Evolutionary conservation across 2,797 vertebrate species (phyloP), one percentile per base, ranked within the genome.

Genomic region (Poecilia picta): DNA sequence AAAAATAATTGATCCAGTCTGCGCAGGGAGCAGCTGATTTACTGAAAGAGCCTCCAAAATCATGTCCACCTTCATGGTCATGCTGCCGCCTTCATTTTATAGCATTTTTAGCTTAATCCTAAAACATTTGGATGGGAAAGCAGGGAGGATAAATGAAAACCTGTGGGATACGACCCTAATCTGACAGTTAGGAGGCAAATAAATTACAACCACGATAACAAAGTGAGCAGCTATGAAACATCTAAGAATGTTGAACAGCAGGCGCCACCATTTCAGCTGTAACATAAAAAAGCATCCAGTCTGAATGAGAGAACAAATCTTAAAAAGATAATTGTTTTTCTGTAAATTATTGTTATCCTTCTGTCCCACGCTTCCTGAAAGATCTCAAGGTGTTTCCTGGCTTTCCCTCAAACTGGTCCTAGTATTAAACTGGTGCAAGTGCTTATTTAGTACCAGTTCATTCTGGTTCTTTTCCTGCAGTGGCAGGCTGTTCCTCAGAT

Each of bases 151-250:
- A 66, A 46, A 36, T 8, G 20, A 47, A 39, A 55, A 15, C 36
- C 46, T n/a, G 33, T 43, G 39, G 10, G 33, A 7, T n/a, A 43
- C 15, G 36, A 25, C n/a, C 8, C 41, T 51, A 33, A 78, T 25
- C 49, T 57, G 68, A 59, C 18, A 16, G n/a, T 36, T 72, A 13
- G 8, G 45, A 28, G 33, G 55, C 82, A 55, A 77, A 80, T 72
- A 1, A 70, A 70, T 78, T 25, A 31, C 12, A 49, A 13, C 16
- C n/a, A 49, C 5, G 33, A 47, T 73, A 36, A 39, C 33, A 74
- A n/a, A 73, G 51, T 55, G 25, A 71, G 43, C 41, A 75, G 72
- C 62, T 71, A 47, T 20, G 71, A 78, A 75, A 66, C 20, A 51
- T 43, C 70, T 6, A 11, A 53, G 31, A 73, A 43, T 25, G 20